Evolutionary conservation across 2,113 vertebrate genomes (phyloP).

Genomic region (Theristicus caerulescens): DNA sequence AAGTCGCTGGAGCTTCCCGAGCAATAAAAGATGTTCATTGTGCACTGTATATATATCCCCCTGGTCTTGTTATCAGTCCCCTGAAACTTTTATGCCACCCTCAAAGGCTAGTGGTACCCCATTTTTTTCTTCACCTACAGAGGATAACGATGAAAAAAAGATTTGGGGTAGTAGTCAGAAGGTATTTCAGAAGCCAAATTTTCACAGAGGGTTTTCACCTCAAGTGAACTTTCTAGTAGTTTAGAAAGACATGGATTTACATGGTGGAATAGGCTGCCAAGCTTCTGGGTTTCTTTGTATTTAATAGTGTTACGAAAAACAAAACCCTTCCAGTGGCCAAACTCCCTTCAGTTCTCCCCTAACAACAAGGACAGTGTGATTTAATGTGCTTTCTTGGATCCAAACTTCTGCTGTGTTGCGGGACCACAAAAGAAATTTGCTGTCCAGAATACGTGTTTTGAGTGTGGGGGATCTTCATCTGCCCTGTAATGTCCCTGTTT

Average conservation of each 20-base stretch:
- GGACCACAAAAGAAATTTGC: neutral
- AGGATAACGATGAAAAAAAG: neutral
- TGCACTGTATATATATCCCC: neutral
- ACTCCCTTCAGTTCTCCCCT: neutral
- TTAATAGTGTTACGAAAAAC: slow-evolving; percentile 10
- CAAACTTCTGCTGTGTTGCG: neutral
- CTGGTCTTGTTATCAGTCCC: neutral
- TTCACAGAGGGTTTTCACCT: neutral
- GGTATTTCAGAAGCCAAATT: neutral
- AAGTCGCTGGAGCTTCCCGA: neutral
- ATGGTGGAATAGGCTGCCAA: slow-evolving; percentile 28
- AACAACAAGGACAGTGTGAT: slow-evolving; percentile 40
- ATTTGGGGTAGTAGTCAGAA: neutral
- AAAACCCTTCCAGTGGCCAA: slow-evolving; percentile 24
- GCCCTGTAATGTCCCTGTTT: neutral
- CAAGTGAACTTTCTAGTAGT: slow-evolving; percentile 26
- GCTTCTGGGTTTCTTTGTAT: slow-evolving; percentile 48
- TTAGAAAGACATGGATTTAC: slow-evolving; percentile 13
- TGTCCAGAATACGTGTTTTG: neutral
- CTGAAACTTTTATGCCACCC: neutral
- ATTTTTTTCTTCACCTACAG: neutral
- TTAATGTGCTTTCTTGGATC: slow-evolving; percentile 28
- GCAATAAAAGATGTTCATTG: neutral
- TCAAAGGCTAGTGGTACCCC: neutral
- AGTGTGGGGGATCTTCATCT: neutral